Evolutionary conservation across 2,888 invertebrate genomes (phyloP), one percentile per base, ranked within the genome.

Genomic region (Melanotus villosus): DNA sequence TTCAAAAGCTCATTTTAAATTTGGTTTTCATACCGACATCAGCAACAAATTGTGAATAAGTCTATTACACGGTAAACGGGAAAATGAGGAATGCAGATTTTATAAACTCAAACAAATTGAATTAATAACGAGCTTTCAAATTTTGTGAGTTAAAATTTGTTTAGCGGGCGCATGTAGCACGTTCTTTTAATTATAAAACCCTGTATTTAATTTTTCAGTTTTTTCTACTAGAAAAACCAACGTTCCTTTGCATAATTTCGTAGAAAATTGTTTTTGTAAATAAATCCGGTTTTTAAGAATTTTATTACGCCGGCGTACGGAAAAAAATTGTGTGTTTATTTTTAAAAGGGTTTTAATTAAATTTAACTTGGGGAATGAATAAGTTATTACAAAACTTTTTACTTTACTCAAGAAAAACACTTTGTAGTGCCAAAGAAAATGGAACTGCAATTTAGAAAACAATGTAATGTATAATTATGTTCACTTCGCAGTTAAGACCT

Each of bases 1-100:
- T 57, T 57, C n/a, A 41, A 38, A 23, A 38, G 38, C 38, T 21
- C 38, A 57, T 12, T 38, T 6, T n/a, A 45, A 45, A 21, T 47
- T n/a, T 2, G n/a, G n/a, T 12, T 47, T 26, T 19, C n/a, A n/a
- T n/a, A n/a, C 14, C 14, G 26, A 2, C 23, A 47, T 14, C 23
- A 12, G 23, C 47, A 47, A 23, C 23, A 47, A 47, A 23, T 47
- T 47, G 10, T 26, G 23, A 10, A 26, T 21, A 47, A 45, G 45
- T 47, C 23, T 7, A 47, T 26, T 26, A 47, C 12, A 12, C 18
- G 7, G 3, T 21, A 26, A 47, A 26, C 19, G 47, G 10, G 26
- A n/a, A 47, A 47, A 47, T 26, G n/a, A n/a, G 12, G 19, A 47
- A 10, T 47, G 21, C 23, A n/a, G 12, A 26, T 47, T 43, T 47